Conservation (phyloP, 2,888 invertebrate genomes). For the Resseliella maxima region DNA sequence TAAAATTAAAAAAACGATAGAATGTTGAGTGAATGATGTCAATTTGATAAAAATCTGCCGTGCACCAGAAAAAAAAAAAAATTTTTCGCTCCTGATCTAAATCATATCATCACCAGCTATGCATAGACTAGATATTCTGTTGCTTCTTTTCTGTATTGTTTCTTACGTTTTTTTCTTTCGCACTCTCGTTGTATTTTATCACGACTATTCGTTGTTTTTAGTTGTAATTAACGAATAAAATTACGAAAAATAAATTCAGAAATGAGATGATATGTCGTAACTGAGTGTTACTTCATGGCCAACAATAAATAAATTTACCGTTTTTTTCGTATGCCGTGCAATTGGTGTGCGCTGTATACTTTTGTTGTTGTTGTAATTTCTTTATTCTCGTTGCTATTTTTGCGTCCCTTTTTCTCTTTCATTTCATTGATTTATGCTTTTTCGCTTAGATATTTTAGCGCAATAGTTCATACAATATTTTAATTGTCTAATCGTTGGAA, state of each 20-base stretch:
- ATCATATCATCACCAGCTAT: constrained; percentile 10
- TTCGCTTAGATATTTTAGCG: no score
- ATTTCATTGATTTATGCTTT: not conserved
- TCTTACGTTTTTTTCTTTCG: not conserved
- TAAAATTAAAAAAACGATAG: not conserved
- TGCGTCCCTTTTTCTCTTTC: not conserved
- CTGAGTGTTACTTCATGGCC: constrained; percentile 48
- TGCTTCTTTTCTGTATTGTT: not conserved
- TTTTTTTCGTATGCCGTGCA: not conserved
- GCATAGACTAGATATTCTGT: not conserved
- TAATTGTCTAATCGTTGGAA: constrained; percentile 31
- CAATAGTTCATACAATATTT: not conserved
- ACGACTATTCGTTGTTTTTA: constrained; percentile 3
- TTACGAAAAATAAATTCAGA: constrained; percentile 25
- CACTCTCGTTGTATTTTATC: not conserved
- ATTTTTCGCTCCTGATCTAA: constrained; percentile 11
- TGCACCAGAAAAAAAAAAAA: not conserved
- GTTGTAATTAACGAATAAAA: constrained; percentile 42
- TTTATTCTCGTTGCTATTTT: not conserved
- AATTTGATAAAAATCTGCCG: no score
- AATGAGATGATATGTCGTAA: constrained; percentile 54
- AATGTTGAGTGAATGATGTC: not conserved
- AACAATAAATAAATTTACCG: constrained; percentile 38
- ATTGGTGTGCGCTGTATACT: not conserved
- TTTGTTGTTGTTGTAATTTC: not conserved